phyloP scores from a whole-genome alignment of 2,113 vertebrate genomes.

The Hippocampus guttulatus region DNA sequence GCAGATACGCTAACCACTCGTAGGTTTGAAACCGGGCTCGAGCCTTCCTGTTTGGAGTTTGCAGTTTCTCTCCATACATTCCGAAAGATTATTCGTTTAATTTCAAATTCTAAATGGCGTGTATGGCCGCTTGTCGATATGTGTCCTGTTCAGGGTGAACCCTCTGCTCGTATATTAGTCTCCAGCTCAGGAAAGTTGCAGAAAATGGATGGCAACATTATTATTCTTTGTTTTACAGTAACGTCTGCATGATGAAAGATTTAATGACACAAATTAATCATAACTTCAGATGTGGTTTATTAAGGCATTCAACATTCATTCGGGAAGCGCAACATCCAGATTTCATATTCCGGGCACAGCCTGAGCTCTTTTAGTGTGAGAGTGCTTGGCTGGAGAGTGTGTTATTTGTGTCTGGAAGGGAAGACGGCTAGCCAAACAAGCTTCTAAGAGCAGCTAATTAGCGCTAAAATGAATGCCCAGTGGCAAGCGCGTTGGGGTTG shows the following conservation, averaged over 20 bases:
- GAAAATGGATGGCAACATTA: too few species aligned
- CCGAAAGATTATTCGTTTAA: too few species aligned
- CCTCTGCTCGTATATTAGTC: too few species aligned
- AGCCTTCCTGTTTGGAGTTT: too few species aligned
- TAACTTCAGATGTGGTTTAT: not conserved
- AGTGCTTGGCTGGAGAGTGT: slow-evolving; percentile 7
- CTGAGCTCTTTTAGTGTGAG: not conserved
- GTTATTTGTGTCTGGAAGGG: slow-evolving; percentile 11
- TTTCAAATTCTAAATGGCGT: too few species aligned
- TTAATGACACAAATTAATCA: not conserved
- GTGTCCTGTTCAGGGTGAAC: too few species aligned
- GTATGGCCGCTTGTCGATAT: too few species aligned
- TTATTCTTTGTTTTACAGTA: not conserved
- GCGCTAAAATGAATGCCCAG: slow-evolving; percentile 29
- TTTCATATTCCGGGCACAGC: slow-evolving; percentile 11
- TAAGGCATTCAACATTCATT: not conserved
- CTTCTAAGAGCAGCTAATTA: slow-evolving; percentile 52
- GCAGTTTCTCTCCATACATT: too few species aligned
- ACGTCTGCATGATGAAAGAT: not conserved
- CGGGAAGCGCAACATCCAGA: not conserved
- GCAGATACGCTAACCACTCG: too few species aligned
- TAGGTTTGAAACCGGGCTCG: too few species aligned
- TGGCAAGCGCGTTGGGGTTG: slow-evolving; percentile 40
- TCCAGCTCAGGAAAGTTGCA: not conserved
- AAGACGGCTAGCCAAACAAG: slow-evolving; percentile 8